These are phyloP conservation scores for Epirrhoe alternata DNA, from an alignment of 2,888 invertebrate genomes.

Conservation along the genomic window DNA sequence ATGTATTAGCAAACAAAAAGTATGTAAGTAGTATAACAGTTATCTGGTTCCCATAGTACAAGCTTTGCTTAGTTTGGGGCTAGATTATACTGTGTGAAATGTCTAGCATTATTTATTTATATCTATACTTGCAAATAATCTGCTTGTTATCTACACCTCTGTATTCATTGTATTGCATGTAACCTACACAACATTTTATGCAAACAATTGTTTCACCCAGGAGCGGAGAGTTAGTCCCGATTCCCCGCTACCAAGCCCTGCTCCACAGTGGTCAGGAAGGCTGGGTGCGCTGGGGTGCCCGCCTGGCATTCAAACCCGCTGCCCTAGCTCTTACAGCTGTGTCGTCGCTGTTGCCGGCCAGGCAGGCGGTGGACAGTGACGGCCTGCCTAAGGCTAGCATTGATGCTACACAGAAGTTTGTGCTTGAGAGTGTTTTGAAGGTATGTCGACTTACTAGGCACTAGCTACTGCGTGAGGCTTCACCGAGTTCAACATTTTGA, in stretches of 20 bases:
- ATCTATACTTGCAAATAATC: too few relatives aligned
- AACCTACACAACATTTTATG: too few relatives aligned
- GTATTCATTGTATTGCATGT: too few relatives aligned
- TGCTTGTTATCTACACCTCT: too few relatives aligned
- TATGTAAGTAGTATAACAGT: too few relatives aligned
- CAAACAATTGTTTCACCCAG: constrained; percentile 47
- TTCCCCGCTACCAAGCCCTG: constrained; percentile 75
- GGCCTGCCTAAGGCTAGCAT: constrained; percentile 75
- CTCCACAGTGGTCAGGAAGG: constrained; percentile 74
- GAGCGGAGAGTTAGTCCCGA: constrained; percentile 65
- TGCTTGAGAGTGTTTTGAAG: constrained; percentile 72
- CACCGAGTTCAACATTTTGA: too few relatives aligned
- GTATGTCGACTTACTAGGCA: constrained; percentile 46
- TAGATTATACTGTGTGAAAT: too few relatives aligned
- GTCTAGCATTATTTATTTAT: too few relatives aligned
- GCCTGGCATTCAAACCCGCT: constrained; percentile 73
- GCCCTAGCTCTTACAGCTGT: constrained; percentile 72
- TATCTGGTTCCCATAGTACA: too few relatives aligned
- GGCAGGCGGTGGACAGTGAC: constrained; percentile 66
- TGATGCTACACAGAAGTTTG: constrained; percentile 73
- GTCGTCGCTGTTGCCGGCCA: constrained; percentile 62
- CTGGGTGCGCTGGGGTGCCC: constrained; percentile 77
- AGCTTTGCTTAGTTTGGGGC: too few relatives aligned
- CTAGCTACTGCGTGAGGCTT: too few relatives aligned
- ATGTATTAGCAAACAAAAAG: too few relatives aligned